Percentiles rank a stretch among this genome's conserved stretches.
These are phyloP conservation scores for Holcopasites calliopsidis DNA, from an alignment of 1,140 invertebrate genomes.

Conservation along the genomic window DNA sequence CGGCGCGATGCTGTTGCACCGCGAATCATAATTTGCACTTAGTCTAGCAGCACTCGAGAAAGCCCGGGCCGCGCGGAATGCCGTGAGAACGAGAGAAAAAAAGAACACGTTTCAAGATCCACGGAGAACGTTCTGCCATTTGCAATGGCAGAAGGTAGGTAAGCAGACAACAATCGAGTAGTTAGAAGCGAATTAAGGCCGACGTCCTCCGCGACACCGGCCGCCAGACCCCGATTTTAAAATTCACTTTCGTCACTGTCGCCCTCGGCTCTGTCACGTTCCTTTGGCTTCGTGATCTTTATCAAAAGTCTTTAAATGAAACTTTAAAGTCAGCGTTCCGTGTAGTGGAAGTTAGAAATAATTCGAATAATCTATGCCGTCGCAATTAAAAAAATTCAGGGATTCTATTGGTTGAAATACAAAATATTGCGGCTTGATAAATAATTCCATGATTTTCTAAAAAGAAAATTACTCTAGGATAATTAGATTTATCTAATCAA, in stretches of 20 bases:
- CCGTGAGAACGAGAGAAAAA: slow-evolving; percentile 39
- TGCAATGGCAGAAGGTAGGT: slow-evolving; percentile 34
- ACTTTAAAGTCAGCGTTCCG: no score
- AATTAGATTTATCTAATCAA: no score
- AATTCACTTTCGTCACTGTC: slow-evolving; percentile 56
- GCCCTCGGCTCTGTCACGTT: no score
- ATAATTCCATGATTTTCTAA: no score
- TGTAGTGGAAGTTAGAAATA: no score
- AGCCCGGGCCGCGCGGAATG: slow-evolving; percentile 8
- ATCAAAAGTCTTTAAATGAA: no score
- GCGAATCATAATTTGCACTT: slow-evolving; percentile 20
- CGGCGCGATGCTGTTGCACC: neutral
- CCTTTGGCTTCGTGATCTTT: no score
- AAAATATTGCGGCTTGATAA: no score
- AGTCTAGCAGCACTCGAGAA: neutral
- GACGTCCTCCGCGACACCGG: slow-evolving; percentile 45
- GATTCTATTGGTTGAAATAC: no score
- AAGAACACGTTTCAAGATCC: slow-evolving; percentile 16
- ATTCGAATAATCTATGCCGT: no score
- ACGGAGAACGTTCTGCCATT: slow-evolving; percentile 37
- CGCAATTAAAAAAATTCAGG: no score
- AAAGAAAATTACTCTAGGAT: no score
- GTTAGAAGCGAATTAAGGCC: slow-evolving; percentile 52
- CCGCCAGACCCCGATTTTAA: slow-evolving; percentile 51
- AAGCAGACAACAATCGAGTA: slow-evolving; percentile 53